Conservation (phyloP, 2,888 invertebrate species). For the Drosophila aldrichi region DNA sequence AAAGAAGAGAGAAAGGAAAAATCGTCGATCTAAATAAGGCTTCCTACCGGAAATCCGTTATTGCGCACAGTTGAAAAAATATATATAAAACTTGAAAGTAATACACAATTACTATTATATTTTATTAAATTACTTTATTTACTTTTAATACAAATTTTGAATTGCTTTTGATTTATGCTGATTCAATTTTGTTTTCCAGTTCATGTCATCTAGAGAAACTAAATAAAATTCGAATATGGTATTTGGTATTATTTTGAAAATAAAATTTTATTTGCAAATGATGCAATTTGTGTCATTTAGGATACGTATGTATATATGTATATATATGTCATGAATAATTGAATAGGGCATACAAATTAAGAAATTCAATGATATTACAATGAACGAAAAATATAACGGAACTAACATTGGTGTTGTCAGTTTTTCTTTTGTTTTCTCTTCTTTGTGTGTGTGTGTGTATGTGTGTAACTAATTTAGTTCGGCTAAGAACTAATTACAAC, state of each 20-base stretch:
- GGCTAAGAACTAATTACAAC: conserved; percentile 72
- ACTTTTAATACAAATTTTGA: neutral
- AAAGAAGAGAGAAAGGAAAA: too few relatives aligned
- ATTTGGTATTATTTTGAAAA: conserved; percentile 24
- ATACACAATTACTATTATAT: too few relatives aligned
- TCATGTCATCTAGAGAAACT: neutral
- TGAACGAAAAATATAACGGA: conserved; percentile 44
- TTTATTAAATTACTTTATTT: too few relatives aligned
- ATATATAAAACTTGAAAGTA: too few relatives aligned
- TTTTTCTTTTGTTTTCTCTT: conserved; percentile 13
- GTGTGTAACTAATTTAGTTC: conserved; percentile 59
- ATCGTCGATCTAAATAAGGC: too few relatives aligned
- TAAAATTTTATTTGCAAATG: conserved; percentile 45
- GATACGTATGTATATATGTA: conserved; percentile 33
- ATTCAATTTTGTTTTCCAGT: neutral
- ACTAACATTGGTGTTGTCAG: conserved; percentile 25
- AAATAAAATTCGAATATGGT: neutral
- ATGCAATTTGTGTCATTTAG: conserved; percentile 42
- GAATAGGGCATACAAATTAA: conserved; percentile 59
- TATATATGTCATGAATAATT: conserved; percentile 66
- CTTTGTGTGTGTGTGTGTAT: too few relatives aligned
- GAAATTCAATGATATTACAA: conserved; percentile 40
- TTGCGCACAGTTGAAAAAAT: too few relatives aligned
- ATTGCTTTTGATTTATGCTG: neutral
- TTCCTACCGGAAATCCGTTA: too few relatives aligned